Conservation (phyloP, 37 sponge, comb jelly and placozoan species). For the Axinella damicornis region DNA sequence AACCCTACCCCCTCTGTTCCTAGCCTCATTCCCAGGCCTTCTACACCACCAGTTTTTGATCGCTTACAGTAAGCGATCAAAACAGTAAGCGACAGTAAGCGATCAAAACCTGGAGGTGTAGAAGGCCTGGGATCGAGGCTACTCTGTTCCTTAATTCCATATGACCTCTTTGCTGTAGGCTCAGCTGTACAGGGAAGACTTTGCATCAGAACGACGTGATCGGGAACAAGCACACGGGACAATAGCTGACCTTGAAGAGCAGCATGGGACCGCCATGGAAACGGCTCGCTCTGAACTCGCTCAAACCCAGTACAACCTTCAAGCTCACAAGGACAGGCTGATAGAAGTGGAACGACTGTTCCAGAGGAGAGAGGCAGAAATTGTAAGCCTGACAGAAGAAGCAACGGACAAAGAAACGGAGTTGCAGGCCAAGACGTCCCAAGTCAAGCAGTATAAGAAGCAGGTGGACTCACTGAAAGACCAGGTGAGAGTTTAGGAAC, state of each 20-base stretch:
- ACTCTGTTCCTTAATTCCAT: no score
- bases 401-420: background rate
- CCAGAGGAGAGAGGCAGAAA: background rate
- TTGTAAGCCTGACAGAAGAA: background rate
- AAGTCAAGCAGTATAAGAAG: slow-evolving; percentile 16
- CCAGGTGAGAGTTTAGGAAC: background rate
- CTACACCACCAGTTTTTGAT: no score
- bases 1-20: no score
- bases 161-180: slow-evolving; percentile 7
- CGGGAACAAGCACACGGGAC: background rate
- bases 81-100: no score
- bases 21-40: no score
- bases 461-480: background rate
- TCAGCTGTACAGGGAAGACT: slow-evolving; percentile 20
- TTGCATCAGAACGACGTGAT: slow-evolving; percentile 5
- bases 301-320: no score
- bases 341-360: background rate
- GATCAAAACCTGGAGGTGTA: no score
- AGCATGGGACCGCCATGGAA: no score
- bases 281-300: no score
- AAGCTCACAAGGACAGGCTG: background rate
- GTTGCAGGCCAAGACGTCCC: slow-evolving; percentile 7
- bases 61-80: no score
- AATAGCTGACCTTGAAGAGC: background rate
- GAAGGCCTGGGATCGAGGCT: no score